Base-by-base conservation (phyloP, 2,797 vertebrate genomes). In the Microcaecilia unicolor region DNA sequence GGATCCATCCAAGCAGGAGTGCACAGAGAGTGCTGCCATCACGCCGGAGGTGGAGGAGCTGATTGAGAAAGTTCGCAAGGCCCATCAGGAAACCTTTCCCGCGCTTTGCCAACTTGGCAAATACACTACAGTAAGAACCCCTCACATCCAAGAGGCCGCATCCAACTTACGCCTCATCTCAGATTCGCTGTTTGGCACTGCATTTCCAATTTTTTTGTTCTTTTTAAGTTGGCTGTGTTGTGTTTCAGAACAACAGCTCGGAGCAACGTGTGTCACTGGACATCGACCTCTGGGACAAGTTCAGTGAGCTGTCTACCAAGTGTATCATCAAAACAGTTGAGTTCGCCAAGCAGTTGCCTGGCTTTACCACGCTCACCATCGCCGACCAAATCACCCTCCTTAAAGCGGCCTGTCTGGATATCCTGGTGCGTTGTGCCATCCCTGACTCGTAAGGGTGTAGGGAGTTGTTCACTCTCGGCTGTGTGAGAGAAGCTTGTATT, bases 251-350 rank as follows among this genome's bases (percentile, higher is more conserved):
- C 74, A 96, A 97, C 81, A 98, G 93, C 75, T 92, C 95, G 2
- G 93, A 98, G 69, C 84, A 88, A 22, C 85, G 95, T 0, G 92
- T 97, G 8, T 86, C 93, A 4, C 72, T 97, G 75, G 95, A 98
- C 41, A 87, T 97, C 4, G 90, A 95, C 78, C 82, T 98, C 55
- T 98, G 95, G 95, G 95, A 98, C 76, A 98, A 98, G 69, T 98
- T 98, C 84, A 98, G 95, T 4, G 95, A 98, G 56, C 72, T 98
- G 42, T 93, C 94, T 76, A 98, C 93, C 47, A 98, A 98, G 69
- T 98, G 94, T 65, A 98, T 98, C 84, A 97, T 98, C 57, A 98
- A 98, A 77, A 98, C 92, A 0, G 95, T 98, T 70, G 95, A 98
- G 78, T 98, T 98, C 3, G 95, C 95, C 34, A 98, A 98, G 77